Evolutionary conservation across 2,113 vertebrate species (phyloP).

Genomic region (Caloenas nicobarica): DNA sequence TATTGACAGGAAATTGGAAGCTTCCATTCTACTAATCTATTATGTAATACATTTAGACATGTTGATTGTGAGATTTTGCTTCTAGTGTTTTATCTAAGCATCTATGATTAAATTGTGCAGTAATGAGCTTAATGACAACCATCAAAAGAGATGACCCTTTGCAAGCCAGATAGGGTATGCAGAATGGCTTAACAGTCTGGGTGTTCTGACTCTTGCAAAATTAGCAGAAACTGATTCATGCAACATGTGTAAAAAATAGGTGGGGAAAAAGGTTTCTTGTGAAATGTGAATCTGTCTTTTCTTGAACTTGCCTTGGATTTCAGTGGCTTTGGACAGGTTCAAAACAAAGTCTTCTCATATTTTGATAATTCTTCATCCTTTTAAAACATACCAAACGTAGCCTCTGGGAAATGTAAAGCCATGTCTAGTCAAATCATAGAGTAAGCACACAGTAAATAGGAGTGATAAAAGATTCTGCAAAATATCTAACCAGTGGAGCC

Average conservation of each 20-base stretch:
- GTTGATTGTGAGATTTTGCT: slow-evolving; percentile 17
- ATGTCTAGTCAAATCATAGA: background rate
- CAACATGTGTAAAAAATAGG: background rate
- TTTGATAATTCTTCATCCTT: background rate
- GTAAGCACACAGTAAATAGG: background rate
- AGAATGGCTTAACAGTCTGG: background rate
- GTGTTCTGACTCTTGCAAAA: background rate
- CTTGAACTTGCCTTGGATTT: background rate
- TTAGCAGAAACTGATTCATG: background rate
- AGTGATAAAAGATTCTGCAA: background rate
- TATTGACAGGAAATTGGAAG: background rate
- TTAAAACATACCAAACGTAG: background rate
- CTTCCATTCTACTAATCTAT: slow-evolving; percentile 15
- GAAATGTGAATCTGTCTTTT: background rate
- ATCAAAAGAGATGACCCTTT: background rate
- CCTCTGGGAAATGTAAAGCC: background rate
- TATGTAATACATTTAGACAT: slow-evolving; percentile 1
- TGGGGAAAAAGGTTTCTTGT: background rate
- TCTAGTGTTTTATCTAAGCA: background rate
- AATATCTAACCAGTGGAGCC: background rate
- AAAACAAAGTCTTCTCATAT: background rate
- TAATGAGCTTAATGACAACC: background rate
- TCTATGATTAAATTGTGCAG: slow-evolving; percentile 13
- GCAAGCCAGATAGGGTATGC: background rate
- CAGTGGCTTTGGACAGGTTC: background rate